Percentiles rank a stretch among this genome's conserved stretches.
Conservation (phyloP, 2,797 vertebrate genomes). For the Gallinago nigripennis region DNA sequence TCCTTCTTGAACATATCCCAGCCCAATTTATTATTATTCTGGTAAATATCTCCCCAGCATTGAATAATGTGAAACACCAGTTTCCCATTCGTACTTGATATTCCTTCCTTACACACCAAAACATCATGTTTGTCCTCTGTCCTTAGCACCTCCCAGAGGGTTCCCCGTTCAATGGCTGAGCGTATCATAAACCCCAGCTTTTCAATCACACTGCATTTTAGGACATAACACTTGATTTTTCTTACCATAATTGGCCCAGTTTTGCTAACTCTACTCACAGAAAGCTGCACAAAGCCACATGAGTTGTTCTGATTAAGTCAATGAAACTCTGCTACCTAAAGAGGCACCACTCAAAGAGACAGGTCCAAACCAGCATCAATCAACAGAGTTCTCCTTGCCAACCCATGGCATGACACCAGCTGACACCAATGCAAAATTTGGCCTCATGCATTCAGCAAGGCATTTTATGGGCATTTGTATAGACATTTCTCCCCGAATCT, state of each 20-base stretch:
- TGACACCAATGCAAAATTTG: neutral
- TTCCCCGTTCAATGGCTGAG: neutral
- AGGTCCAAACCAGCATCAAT: neutral
- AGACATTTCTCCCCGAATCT: neutral
- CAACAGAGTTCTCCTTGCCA: neutral
- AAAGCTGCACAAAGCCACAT: neutral
- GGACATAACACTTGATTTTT: neutral
- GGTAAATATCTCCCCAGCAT: neutral
- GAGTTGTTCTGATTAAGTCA: neutral
- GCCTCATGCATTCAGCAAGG: neutral
- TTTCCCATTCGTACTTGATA: neutral
- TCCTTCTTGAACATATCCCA: neutral
- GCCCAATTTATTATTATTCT: neutral
- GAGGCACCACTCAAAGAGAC: neutral
- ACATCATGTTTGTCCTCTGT: neutral
- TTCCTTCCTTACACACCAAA: neutral
- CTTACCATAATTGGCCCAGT: neutral
- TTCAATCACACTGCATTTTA: neutral
- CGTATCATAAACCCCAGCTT: neutral
- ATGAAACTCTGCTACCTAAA: neutral
- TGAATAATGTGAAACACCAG: neutral
- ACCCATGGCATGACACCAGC: neutral
- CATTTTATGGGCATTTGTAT: neutral
- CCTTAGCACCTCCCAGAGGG: neutral
- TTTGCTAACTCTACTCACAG: neutral